Base-by-base conservation (phyloP, 2,113 vertebrate genomes). In the Gymnocephalus cernua region DNA sequence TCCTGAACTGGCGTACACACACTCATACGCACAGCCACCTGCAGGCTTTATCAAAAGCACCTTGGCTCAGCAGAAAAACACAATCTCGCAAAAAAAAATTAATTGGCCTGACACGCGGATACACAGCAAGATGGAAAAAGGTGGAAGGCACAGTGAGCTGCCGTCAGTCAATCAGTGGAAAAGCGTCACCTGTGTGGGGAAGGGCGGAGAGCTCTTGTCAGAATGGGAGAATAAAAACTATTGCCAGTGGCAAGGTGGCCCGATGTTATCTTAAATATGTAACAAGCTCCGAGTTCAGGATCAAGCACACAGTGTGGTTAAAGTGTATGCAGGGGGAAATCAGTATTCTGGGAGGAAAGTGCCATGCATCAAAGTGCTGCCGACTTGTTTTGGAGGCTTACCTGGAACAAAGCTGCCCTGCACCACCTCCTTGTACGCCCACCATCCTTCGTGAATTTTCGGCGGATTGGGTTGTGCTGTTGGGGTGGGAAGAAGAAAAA, bases 371-470 rank as follows among this genome's bases (percentile, higher is more conserved):
- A 82, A 71, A 74, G 67, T 25, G 50, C 21, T 21, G 66, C 53
- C n/a, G 13, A 11, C 23, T 41, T 66, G 82, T 82, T 74, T 66
- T 51, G 48, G 65, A 77, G 62, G 56, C 91, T 95, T 96, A 99
- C 98, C 98, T 96, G 98, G 98, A 94, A 99, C 97, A 94, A 99
- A 99, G 96, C 97, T 99, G 86, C 98, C 98, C 90, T 99, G 98
- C 88, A 99, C 98, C 93, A 99, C 97, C 88, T 99, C 98, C 91
- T 99, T 99, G 91, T 99, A 99, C 1, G 98, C 98, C 98, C 98
- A 99, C 98, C 98, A 99, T 96, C 98, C 98, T 94, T 99, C 98
- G 90, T 99, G 97, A 96, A 99, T 98, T 96, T 99, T 99, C 86
- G 97, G 97, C 86, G 95, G 96, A 96, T 96, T 97, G 84, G 97